Evolutionary conservation across 2,113 vertebrate species (phyloP).

Genomic region (Recurvirostra avosetta): DNA sequence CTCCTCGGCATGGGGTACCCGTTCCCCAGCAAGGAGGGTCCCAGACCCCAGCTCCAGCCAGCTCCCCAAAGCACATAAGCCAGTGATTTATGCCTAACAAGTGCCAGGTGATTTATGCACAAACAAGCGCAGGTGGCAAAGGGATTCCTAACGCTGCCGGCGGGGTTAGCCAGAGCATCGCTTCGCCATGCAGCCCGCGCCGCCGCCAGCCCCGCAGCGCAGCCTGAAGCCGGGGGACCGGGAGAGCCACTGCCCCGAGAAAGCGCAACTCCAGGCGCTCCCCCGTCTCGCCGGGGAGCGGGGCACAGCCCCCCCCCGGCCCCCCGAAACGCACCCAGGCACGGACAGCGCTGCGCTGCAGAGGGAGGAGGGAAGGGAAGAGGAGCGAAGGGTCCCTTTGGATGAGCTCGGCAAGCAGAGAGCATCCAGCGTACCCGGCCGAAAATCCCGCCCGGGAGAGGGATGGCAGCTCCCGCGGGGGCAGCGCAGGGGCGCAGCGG

Average conservation of each 20-base stretch:
- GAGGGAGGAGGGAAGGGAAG: not conserved
- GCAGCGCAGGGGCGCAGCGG: conserved; percentile 2
- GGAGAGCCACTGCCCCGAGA: not conserved
- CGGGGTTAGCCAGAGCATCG: not conserved
- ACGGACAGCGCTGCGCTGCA: not conserved
- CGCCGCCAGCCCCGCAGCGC: not conserved
- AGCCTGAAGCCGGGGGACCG: not conserved
- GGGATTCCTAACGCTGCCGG: not conserved
- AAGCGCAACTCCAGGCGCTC: not conserved
- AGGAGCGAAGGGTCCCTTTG: not conserved
- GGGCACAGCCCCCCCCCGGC: not conserved
- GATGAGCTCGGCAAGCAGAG: conserved; percentile 46
- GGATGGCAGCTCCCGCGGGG: conserved; percentile 32
- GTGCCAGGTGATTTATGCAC: conserved; percentile 9
- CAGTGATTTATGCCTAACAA: not conserved
- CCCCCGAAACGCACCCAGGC: not conserved
- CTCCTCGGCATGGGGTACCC: not conserved
- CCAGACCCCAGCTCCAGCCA: not conserved
- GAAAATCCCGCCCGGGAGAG: not conserved
- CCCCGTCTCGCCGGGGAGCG: not conserved
- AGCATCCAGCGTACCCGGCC: not conserved
- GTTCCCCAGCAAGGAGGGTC: not conserved
- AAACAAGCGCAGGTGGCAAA: not conserved
- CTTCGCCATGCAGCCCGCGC: not conserved
- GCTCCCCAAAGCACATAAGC: not conserved